A percentile compares a stretch with the other conserved stretches of the same genome.
phyloP scores from a whole-genome alignment of 2,888 invertebrate genomes.

The Baccha elongata region DNA sequence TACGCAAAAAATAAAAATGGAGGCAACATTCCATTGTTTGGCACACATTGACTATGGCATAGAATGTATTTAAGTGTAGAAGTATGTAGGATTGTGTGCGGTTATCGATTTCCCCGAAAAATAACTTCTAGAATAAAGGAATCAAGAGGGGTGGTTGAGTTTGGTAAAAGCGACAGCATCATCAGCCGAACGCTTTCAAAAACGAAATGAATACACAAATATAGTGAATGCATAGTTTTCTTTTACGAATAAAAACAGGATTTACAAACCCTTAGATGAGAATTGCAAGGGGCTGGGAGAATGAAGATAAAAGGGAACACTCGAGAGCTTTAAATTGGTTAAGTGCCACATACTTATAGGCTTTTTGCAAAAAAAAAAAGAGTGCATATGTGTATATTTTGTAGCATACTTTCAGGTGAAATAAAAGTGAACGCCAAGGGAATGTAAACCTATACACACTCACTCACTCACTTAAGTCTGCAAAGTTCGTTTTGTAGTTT shows the following conservation, averaged over 20 bases:
- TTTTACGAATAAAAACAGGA: conserved; percentile 41
- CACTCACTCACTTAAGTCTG: conserved; percentile 18
- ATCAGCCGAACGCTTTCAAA: conserved; percentile 44
- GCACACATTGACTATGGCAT: conserved; percentile 63
- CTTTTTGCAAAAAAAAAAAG: conserved; percentile 15
- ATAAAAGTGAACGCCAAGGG: conserved; percentile 58
- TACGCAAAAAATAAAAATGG: conserved; percentile 25
- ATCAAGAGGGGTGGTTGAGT: conserved; percentile 12
- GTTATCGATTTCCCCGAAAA: conserved; percentile 71
- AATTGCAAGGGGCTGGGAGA: conserved; percentile 6
- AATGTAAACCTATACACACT: conserved; percentile 44
- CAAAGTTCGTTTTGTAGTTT: conserved; percentile 9
- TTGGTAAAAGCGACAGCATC: conserved; percentile 23
- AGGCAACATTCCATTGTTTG: conserved; percentile 63
- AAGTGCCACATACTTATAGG: conserved; percentile 71
- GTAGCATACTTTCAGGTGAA: conserved; percentile 43
- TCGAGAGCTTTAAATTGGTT: conserved; percentile 73
- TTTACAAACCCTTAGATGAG: conserved; percentile 39
- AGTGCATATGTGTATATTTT: conserved; percentile 5
- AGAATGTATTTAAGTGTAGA: conserved; percentile 14
- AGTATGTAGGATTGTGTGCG: conserved; percentile 48
- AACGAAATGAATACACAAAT: conserved; percentile 7
- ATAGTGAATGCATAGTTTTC: conserved; percentile 32
- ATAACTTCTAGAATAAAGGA: conserved; percentile 28
- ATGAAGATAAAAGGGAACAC: conserved; percentile 46